Evolutionary conservation across 2,888 invertebrate genomes (phyloP).

Genomic region (Apamea anceps): DNA sequence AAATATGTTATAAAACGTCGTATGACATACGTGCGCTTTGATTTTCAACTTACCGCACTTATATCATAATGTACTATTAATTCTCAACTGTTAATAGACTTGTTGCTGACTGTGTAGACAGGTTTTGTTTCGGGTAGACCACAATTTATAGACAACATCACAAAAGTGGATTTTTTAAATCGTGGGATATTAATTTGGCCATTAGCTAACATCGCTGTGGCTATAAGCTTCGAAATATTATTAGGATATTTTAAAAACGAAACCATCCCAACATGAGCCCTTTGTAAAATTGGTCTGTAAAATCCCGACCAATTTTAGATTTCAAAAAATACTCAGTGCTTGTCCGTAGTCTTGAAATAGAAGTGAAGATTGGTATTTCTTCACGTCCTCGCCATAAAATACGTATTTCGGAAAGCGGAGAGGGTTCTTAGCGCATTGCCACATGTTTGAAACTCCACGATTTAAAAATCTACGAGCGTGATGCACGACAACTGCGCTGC

Average conservation of each 20-base stretch:
- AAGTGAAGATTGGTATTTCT: conserved; percentile 31
- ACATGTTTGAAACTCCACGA: conserved; percentile 41
- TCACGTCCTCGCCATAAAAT: conserved; percentile 40
- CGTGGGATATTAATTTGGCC: not conserved
- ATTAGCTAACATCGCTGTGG: not conserved
- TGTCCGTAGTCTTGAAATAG: conserved; percentile 17
- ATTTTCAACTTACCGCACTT: too few relatives aligned
- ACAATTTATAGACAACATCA: not conserved
- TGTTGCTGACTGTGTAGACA: not conserved
- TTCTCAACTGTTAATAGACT: not conserved
- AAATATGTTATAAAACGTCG: too few relatives aligned
- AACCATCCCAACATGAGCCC: not conserved
- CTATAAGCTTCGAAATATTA: not conserved
- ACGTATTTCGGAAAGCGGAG: conserved; percentile 32
- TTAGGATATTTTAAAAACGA: not conserved
- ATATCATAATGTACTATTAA: too few relatives aligned
- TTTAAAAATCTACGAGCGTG: conserved; percentile 50
- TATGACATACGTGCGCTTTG: too few relatives aligned
- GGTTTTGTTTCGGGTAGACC: too few relatives aligned
- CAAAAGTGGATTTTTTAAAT: not conserved
- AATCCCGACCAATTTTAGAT: not conserved
- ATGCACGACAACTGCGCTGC: conserved; percentile 8
- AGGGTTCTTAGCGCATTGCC: conserved; percentile 36
- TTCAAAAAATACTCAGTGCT: conserved; percentile 5
- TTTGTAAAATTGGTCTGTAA: not conserved